phyloP scores from a whole-genome alignment of 2,113 vertebrate genomes.

The Scortum barcoo region DNA sequence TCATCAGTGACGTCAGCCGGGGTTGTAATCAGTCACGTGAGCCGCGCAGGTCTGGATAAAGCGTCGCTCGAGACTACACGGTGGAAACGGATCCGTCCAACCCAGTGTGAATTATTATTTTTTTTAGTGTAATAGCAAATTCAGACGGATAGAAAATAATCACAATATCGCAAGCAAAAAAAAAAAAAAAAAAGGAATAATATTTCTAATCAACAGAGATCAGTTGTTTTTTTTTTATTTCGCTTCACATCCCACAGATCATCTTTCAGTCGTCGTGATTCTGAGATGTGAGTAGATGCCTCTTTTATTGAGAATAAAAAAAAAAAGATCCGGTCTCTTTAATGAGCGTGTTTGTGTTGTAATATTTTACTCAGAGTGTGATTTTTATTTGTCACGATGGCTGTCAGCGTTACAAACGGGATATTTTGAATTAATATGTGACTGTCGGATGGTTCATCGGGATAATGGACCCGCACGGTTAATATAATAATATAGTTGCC shows the following conservation, averaged over 20 bases:
- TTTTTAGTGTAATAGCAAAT: background rate
- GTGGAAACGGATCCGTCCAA: background rate
- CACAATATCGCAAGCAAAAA: background rate
- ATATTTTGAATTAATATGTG: background rate
- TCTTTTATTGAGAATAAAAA: constrained; percentile 20
- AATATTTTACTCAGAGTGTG: background rate
- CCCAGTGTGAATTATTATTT: background rate
- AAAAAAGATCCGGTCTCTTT: background rate
- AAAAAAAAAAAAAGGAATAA: background rate
- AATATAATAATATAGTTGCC: background rate
- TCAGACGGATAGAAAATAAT: background rate
- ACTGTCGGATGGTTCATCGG: background rate
- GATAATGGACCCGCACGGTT: background rate
- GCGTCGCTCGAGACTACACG: constrained; percentile 62
- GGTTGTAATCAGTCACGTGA: constrained; percentile 84
- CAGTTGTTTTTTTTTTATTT: constrained; percentile 30
- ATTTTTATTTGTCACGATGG: background rate
- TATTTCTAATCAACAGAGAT: background rate
- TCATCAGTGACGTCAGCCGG: constrained; percentile 78
- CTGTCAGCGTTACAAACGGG: background rate
- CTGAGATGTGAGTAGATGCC: constrained; percentile 72
- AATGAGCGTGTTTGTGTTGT: background rate
- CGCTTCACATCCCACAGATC: constrained; percentile 42
- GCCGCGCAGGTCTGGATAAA: constrained; percentile 78
- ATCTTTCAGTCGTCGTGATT: constrained; percentile 52